Evolutionary conservation across 2,113 vertebrate genomes (phyloP), one percentile per base, ranked within the genome.

Genomic region (Speoplatyrhinus poulsoni): DNA sequence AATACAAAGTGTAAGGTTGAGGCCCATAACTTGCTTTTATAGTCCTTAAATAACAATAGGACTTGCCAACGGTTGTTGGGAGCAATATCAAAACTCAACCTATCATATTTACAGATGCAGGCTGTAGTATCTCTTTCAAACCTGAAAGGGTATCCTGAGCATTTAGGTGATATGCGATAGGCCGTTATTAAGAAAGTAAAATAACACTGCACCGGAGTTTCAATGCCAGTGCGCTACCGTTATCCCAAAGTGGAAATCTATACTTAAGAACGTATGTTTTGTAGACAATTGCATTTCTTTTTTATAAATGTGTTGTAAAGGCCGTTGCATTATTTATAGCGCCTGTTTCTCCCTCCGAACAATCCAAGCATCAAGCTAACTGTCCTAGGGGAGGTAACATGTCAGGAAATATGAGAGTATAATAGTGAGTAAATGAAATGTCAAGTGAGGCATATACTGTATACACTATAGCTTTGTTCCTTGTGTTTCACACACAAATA

Each of bases 31-130:
- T 41, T 15, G 36, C 36, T 17, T 12, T 41, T 5, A 41, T 60
- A 15, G 32, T 4, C 59, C 41, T 46, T 2, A 60, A 41, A 53
- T n/a, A 53, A 53, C 54, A 55, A 55, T 17, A 55, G 54, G n/a
- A 55, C n/a, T 16, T 17, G 54, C n/a, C 54, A 55, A 55, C 16
- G 54, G 54, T 17, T 46, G 59, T 60, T n/a, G 13, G 36, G 13
- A n/a, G 59, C 36, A 12, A 60, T 60, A 46, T 16, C 9, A 46
- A 60, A 60, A 46, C 41, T 16, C 59, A 60, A 26, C 36, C 36
- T 46, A 46, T 60, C 59, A 46, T 46, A 60, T 60, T 60, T 46
- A 60, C 36, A n/a, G 17, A 55, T 16, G 54, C 54, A 55, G n/a
- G 52, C 52, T 15, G n/a, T 16, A 55, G 54, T 55, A 55, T 55